phyloP scores from a whole-genome alignment of 1,140 invertebrate genomes.

The Chrysopa pallens region DNA sequence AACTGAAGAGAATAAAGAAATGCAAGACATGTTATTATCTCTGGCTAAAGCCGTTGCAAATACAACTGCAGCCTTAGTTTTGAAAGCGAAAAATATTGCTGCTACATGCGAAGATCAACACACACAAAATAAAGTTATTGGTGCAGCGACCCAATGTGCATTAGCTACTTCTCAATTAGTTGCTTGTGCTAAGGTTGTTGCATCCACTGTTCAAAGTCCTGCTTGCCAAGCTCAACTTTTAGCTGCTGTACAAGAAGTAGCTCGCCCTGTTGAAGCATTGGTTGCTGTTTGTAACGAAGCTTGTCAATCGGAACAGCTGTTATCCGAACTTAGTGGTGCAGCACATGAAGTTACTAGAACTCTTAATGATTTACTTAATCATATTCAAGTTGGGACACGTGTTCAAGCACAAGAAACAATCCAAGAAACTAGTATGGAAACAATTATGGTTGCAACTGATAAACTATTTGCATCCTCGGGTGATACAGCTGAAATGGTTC shows the following conservation, averaged over 20 bases:
- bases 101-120: slow-evolving; percentile 63
- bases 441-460: slow-evolving; percentile 80
- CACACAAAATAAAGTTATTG: slow-evolving; percentile 77
- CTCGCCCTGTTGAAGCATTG: slow-evolving; percentile 79
- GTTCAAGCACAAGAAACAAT: slow-evolving; percentile 29
- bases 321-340: slow-evolving; percentile 63
- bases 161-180: slow-evolving; percentile 94
- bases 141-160: slow-evolving; percentile 89
- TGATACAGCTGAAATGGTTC: slow-evolving; percentile 85
- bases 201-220: slow-evolving; percentile 68
- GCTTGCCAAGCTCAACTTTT: slow-evolving; percentile 89
- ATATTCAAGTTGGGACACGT: slow-evolving; percentile 49
- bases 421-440: slow-evolving; percentile 69
- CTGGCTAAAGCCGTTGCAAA: slow-evolving; percentile 93
- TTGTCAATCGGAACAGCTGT: slow-evolving; percentile 34
- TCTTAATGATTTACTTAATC: slow-evolving; percentile 76
- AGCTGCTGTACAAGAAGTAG: slow-evolving; percentile 82
- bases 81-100: slow-evolving; percentile 87
- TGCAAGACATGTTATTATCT: slow-evolving; percentile 69
- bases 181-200: slow-evolving; percentile 89
- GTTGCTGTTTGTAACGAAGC: slow-evolving; percentile 66
- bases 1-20: slow-evolving; percentile 55
- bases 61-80: slow-evolving; percentile 84
- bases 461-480: slow-evolving; percentile 65
- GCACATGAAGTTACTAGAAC: slow-evolving; percentile 79